Base-by-base conservation (phyloP, 2,888 invertebrate species). In the Luperina nickerlii region DNA sequence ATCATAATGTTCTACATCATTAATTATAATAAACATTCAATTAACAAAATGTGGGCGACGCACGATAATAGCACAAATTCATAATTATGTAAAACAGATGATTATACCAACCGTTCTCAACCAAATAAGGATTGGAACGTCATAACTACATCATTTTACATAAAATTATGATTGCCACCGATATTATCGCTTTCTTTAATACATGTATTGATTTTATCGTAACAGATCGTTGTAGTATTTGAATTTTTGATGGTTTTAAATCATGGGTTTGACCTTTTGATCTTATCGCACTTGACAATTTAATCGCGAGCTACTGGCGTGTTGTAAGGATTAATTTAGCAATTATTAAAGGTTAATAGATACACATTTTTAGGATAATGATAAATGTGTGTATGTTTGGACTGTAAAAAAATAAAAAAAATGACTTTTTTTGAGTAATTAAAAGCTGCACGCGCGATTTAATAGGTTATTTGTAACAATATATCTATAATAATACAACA, bases 341-440 rank as follows among this genome's bases (percentile, higher is more conserved):
- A 83, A 86, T 79, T 75, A 86, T 71, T 70, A 80, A 86, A 86
- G 74, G 87, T 85, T 83, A 86, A 86, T 79, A 27, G 38, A 79
- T 74, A 54, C 84, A 79, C 74, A 68, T 48, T 76, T 73, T 38
- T 60, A n/a, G 54, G 72, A 65, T 67, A 62, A 38, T 32, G 18
- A 83, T 71, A 42, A 24, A 38, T 32, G n/a, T 57, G 13, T 71
- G 42, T 63, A 32, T 38, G 7, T 38, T 76, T 20, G 27, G 24
- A 60, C 32, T 74, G 51, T 45, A 65, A 51, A 45, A 84, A 24
- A 8, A 60, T 13, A 70, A 24, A 8, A 71, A 15, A 15, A 9
- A 45, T 13, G 4, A 1, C 9, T 45, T 51, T 62, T 45, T 54
- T 45, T 4, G 24, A 24, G 15, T 20, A 15, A 73, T 81, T 38